Percentiles rank a stretch among this genome's conserved stretches.
phyloP scores from a whole-genome alignment of 1,140 invertebrate species.

The Aphidius gifuensis region DNA sequence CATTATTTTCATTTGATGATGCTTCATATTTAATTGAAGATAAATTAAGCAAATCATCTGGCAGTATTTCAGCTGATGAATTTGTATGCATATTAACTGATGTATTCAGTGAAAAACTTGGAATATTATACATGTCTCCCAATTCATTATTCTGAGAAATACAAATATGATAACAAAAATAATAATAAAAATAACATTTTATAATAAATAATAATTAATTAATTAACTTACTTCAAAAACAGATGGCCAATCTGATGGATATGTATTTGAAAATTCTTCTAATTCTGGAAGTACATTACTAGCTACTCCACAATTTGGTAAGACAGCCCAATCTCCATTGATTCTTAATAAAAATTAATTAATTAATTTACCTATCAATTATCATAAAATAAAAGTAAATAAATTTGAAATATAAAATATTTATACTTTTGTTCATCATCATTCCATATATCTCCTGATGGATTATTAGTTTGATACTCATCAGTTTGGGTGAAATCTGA shows the following conservation, averaged over 20 bases:
- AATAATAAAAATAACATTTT: too few relatives aligned
- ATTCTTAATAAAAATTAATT: constrained; percentile 19
- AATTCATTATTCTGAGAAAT: constrained; percentile 41
- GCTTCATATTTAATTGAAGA: constrained; percentile 24
- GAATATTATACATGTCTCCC: constrained; percentile 41
- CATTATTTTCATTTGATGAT: background rate
- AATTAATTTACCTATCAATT: constrained; percentile 14
- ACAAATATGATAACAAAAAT: constrained; percentile 36
- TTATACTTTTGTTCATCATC: constrained; percentile 36
- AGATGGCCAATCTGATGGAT: constrained; percentile 50
- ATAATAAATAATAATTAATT: too few relatives aligned
- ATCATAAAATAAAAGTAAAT: constrained; percentile 4
- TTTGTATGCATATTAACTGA: constrained; percentile 24
- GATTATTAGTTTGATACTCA: constrained; percentile 30
- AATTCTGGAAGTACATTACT: constrained; percentile 34
- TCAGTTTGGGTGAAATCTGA: background rate
- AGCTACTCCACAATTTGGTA: constrained; percentile 35
- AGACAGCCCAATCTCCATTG: constrained; percentile 37
- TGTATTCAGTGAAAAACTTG: constrained; percentile 18
- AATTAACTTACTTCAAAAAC: constrained; percentile 35
- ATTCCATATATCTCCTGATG: constrained; percentile 35
- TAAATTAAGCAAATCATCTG: constrained; percentile 31
- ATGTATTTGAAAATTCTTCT: constrained; percentile 48
- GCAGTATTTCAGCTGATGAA: constrained; percentile 24
- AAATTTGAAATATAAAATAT: constrained; percentile 30